Evolutionary conservation across 2,797 vertebrate genomes (phyloP).

Genomic region (Acridotheres tristis): DNA sequence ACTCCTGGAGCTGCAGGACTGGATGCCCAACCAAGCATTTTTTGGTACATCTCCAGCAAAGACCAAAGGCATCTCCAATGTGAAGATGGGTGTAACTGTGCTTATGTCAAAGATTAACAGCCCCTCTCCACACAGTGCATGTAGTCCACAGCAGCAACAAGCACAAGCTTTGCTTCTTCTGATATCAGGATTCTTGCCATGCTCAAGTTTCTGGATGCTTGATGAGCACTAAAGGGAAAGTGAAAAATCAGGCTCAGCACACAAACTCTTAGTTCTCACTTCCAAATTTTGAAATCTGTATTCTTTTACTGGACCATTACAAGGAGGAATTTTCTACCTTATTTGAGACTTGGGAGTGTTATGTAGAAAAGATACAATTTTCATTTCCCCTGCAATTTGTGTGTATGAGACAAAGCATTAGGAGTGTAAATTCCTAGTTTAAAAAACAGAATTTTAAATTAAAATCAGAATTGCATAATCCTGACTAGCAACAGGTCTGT

Average conservation of each 20-base stretch:
- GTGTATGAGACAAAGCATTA: not conserved
- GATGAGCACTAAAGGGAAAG: not conserved
- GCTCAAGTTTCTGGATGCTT: not conserved
- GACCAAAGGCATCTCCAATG: not conserved
- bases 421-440: not conserved
- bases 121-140: not conserved
- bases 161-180: not conserved
- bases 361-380: not conserved
- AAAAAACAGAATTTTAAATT: not conserved
- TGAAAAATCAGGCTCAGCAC: not conserved
- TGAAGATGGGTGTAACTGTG: not conserved
- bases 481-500: not conserved
- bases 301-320: not conserved
- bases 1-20: not conserved
- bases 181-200: not conserved
- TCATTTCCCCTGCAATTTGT: not conserved
- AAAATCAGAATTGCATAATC: not conserved
- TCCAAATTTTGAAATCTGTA: not conserved
- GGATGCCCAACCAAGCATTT: not conserved
- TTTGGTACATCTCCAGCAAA: not conserved
- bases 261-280: not conserved
- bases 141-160: not conserved
- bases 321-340: not conserved
- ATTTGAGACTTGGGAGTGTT: not conserved
- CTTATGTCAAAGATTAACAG: not conserved